Conservation (phyloP, 2,888 invertebrate species). For the Tetranychus truncatus region DNA sequence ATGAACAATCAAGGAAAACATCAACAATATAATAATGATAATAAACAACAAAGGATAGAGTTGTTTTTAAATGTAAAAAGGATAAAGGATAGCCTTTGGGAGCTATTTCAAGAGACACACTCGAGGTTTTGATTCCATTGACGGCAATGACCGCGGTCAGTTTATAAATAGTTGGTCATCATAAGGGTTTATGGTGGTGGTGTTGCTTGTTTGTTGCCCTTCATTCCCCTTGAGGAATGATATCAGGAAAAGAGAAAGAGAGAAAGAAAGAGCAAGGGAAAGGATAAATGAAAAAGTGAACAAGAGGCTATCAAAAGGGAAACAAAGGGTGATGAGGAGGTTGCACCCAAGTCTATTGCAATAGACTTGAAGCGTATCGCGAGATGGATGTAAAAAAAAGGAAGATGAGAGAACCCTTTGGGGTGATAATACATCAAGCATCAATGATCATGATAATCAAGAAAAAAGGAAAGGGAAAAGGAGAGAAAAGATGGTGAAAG, state of each 20-base stretch:
- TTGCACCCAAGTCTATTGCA: not conserved
- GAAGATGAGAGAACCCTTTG: not conserved
- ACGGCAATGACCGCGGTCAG: not conserved
- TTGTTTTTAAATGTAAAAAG: not conserved
- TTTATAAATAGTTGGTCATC: constrained; percentile 1
- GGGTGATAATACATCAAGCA: not conserved
- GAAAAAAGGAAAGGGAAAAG: not conserved
- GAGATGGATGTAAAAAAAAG: not conserved
- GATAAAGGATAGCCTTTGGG: not conserved
- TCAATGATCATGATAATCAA: constrained; percentile 1
- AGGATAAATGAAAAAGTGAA: not conserved
- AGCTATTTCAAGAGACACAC: not conserved
- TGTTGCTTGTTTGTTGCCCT: not conserved
- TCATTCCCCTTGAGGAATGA: not conserved
- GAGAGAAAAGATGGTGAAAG: not conserved
- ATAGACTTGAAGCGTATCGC: not conserved
- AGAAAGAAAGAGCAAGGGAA: not conserved
- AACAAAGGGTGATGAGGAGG: not conserved
- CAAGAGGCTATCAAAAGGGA: not conserved
- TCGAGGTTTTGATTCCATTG: not conserved
- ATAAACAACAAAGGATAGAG: not conserved
- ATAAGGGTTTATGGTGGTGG: not conserved
- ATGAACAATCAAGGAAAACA: not conserved
- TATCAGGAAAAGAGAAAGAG: not conserved
- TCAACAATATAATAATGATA: not conserved